These are phyloP conservation scores for Rhagoletis pomonella DNA, from an alignment of 1,140 invertebrate genomes.

Conservation along the genomic window DNA sequence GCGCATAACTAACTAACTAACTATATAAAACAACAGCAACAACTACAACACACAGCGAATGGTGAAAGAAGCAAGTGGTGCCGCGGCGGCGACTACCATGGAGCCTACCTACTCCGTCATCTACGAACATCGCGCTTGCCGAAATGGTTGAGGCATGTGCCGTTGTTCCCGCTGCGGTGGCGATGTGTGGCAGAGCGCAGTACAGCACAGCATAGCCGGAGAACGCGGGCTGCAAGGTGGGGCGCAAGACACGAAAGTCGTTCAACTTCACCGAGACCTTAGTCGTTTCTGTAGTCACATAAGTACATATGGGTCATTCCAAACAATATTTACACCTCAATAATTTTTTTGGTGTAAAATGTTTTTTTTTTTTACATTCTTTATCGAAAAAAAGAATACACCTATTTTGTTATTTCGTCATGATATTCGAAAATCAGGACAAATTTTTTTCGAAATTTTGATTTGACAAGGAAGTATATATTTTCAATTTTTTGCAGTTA, in stretches of 20 bases:
- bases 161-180: background rate
- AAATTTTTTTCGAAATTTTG: no score
- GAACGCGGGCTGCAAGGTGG: background rate
- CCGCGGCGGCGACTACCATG: background rate
- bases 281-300: background rate
- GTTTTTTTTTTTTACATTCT: no score
- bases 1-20: background rate
- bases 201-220: background rate
- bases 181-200: background rate
- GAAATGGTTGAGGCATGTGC: background rate
- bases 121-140: background rate
- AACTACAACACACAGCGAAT: background rate
- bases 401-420: no score
- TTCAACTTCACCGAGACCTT: constrained; percentile 46
- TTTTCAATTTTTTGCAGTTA: no score
- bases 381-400: no score
- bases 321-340: no score
- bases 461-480: no score
- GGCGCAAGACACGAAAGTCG: constrained; percentile 15
- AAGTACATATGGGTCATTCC: no score
- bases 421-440: no score
- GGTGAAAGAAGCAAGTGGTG: background rate
- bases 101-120: background rate
- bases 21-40: background rate
- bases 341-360: no score